These are phyloP conservation scores for Hippocampus barbouri DNA, from an alignment of 2,113 vertebrate species.

Conservation along the genomic window DNA sequence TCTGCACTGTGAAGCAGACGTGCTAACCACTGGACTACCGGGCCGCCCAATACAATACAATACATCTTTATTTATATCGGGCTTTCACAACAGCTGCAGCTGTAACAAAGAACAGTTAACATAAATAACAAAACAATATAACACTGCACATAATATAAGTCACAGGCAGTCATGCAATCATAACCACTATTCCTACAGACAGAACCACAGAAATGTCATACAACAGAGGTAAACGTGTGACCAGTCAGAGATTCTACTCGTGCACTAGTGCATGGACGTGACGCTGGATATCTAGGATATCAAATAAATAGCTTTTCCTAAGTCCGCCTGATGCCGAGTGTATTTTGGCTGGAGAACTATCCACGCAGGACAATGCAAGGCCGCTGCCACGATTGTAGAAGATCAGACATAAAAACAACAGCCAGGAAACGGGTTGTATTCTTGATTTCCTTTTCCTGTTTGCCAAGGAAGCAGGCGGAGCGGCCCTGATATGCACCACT, in stretches of 20 bases:
- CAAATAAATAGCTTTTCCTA: neutral
- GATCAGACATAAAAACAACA: conserved; percentile 38
- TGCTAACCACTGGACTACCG: too few species aligned
- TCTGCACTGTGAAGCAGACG: too few species aligned
- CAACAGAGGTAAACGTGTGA: too few species aligned
- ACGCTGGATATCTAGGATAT: neutral
- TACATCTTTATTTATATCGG: too few species aligned
- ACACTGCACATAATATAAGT: too few species aligned
- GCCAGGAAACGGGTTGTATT: conserved; percentile 50
- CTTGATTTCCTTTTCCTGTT: conserved; percentile 59
- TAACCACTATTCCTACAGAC: too few species aligned
- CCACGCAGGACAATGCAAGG: conserved; percentile 14
- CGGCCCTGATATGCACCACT: neutral
- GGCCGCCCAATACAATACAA: too few species aligned
- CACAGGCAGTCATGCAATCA: too few species aligned
- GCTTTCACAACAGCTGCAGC: too few species aligned
- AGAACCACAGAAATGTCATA: too few species aligned
- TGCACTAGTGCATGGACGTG: neutral
- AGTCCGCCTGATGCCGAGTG: neutral
- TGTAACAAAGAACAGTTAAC: too few species aligned
- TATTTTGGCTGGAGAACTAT: neutral
- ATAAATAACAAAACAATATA: too few species aligned
- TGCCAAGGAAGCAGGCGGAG: conserved; percentile 33
- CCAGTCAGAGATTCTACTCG: neutral
- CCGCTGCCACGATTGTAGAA: conserved; percentile 23